phyloP scores from a whole-genome alignment of 2,113 vertebrate genomes.

The Malurus cyaneus region DNA sequence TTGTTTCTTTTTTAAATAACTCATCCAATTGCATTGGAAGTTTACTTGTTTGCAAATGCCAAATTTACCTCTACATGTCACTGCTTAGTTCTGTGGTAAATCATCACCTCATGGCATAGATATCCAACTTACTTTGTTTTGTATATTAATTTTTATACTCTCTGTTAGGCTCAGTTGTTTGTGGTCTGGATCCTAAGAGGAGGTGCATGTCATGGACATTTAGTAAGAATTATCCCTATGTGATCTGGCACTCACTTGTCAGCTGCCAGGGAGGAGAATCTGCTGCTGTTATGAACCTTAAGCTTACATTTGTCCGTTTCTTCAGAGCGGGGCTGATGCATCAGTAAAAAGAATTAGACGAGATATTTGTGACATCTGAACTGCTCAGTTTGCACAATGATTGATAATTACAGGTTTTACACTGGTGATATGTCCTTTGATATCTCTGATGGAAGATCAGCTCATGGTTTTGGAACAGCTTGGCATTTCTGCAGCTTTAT shows the following conservation, averaged over 20 bases:
- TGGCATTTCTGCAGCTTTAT: conserved; percentile 79
- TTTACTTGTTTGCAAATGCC: neutral
- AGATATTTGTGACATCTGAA: neutral
- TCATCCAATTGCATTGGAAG: neutral
- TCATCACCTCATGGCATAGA: neutral
- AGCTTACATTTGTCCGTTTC: neutral
- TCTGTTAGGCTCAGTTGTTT: neutral
- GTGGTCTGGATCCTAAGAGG: neutral
- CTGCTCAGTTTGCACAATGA: neutral
- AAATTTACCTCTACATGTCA: neutral
- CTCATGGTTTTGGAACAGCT: conserved; percentile 90
- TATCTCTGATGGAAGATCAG: conserved; percentile 98
- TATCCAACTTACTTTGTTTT: neutral
- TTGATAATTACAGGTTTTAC: conserved; percentile 84
- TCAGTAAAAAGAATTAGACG: neutral
- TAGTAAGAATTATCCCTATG: neutral
- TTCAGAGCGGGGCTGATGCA: neutral
- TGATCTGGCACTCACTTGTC: neutral
- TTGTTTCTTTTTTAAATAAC: neutral
- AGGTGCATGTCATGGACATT: neutral
- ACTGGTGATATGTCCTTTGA: conserved; percentile 89
- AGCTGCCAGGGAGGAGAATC: neutral
- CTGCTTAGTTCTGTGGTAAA: neutral
- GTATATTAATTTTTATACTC: neutral
- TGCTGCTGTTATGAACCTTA: neutral